Percentiles rank a stretch among this genome's conserved stretches.
Evolutionary conservation across 2,888 invertebrate genomes (phyloP).

Genomic region (Neoaliturus tenellus): DNA sequence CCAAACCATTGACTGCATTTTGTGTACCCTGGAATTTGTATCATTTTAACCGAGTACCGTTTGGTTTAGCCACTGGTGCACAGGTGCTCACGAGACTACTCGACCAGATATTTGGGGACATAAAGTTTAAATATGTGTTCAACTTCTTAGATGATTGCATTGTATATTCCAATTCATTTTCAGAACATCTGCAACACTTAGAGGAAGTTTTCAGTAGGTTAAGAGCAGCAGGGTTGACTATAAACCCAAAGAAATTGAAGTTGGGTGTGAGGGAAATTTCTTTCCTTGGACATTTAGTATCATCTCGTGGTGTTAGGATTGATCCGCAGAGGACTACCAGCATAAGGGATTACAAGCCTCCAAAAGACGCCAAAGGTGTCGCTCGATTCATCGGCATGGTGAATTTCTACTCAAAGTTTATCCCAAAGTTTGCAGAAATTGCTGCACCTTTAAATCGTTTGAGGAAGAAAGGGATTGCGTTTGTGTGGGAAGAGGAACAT

Average conservation of each 20-base stretch:
- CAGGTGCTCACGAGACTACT: slow-evolving; percentile 58
- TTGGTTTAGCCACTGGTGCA: slow-evolving; percentile 56
- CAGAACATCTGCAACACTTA: slow-evolving; percentile 56
- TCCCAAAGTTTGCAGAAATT: slow-evolving; percentile 61
- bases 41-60: slow-evolving; percentile 53
- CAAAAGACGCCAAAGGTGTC: slow-evolving; percentile 59
- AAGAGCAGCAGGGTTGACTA: slow-evolving; percentile 60
- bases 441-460: not conserved
- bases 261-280: slow-evolving; percentile 8
- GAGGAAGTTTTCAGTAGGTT: slow-evolving; percentile 56
- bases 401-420: slow-evolving; percentile 66
- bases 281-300: slow-evolving; percentile 57
- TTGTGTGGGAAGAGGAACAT: not conserved
- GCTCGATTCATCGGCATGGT: slow-evolving; percentile 64
- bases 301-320: slow-evolving; percentile 55
- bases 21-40: slow-evolving; percentile 44
- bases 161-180: slow-evolving; percentile 46
- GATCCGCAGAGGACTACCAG: slow-evolving; percentile 58
- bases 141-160: slow-evolving; percentile 61
- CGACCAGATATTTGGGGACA: slow-evolving; percentile 56
- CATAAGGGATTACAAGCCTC: slow-evolving; percentile 57
- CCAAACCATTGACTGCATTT: slow-evolving; percentile 53
- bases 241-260: slow-evolving; percentile 63
- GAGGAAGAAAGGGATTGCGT: not conserved
- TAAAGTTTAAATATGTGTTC: slow-evolving; percentile 57